Conservation (phyloP, 2,888 invertebrate genomes). For the Agonum fuliginosum region DNA sequence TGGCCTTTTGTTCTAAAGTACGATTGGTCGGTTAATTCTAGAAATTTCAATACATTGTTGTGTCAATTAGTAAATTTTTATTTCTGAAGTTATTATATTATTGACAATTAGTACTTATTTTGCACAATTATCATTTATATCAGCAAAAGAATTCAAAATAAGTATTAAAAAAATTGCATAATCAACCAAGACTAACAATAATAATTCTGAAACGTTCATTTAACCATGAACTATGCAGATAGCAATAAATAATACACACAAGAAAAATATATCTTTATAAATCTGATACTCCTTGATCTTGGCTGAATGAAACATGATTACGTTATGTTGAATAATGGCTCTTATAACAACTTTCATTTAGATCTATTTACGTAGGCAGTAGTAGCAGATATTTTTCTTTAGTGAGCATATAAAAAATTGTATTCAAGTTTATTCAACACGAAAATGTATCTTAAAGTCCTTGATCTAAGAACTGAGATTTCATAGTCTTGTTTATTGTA, state of each 20-base stretch:
- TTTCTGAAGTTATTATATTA: background rate
- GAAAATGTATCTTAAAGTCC: slow-evolving; percentile 25
- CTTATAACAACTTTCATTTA: slow-evolving; percentile 21
- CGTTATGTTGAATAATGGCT: slow-evolving; percentile 21
- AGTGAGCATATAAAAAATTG: background rate
- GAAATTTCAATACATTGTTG: no score
- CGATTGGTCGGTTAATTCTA: no score
- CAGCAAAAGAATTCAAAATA: slow-evolving; percentile 10
- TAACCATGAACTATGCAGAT: slow-evolving; percentile 48
- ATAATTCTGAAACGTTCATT: slow-evolving; percentile 34
- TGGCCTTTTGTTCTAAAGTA: no score
- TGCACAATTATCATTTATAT: background rate
- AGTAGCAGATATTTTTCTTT: background rate
- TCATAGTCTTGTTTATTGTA: slow-evolving; percentile 38
- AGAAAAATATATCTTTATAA: slow-evolving; percentile 43
- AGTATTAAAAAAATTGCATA: slow-evolving; percentile 16
- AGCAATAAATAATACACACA: slow-evolving; percentile 40
- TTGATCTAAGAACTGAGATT: slow-evolving; percentile 43
- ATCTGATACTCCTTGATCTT: slow-evolving; percentile 52
- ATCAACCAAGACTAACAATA: slow-evolving; percentile 12
- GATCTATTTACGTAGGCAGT: slow-evolving; percentile 4
- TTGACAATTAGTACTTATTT: background rate
- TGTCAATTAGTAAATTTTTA: no score
- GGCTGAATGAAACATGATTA: slow-evolving; percentile 35
- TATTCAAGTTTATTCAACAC: slow-evolving; percentile 39